Conservation (phyloP, 2,113 vertebrate genomes). For the Leptobrachium leishanense region DNA sequence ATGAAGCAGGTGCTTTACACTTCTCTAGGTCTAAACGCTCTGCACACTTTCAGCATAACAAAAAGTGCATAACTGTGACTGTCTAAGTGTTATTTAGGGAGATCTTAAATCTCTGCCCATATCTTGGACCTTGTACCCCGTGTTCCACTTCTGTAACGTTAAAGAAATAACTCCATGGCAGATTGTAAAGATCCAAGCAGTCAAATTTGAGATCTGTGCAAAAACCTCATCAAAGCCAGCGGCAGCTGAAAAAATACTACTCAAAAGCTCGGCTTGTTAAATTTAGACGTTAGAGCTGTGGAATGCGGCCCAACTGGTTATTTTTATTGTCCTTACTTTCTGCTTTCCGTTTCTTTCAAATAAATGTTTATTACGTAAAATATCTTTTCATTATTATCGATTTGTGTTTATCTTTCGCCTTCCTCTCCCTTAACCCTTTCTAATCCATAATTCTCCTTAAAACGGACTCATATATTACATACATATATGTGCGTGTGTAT, state of each 20-base stretch:
- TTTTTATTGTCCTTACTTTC: constrained; percentile 22
- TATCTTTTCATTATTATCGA: neutral
- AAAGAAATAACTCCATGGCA: neutral
- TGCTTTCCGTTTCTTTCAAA: neutral
- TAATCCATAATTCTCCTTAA: neutral
- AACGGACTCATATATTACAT: too few relatives aligned
- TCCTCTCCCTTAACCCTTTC: neutral
- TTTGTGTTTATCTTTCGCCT: neutral
- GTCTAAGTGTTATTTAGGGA: too few relatives aligned
- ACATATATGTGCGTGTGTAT: too few relatives aligned
- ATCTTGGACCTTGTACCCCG: too few relatives aligned
- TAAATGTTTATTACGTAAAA: neutral
- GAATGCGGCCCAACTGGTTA: constrained; percentile 30
- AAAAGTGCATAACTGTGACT: too few relatives aligned
- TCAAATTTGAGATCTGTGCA: constrained; percentile 2
- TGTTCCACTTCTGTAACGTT: neutral
- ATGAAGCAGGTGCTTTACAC: too few relatives aligned
- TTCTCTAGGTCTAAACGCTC: too few relatives aligned
- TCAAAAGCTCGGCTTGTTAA: constrained; percentile 18
- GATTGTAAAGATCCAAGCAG: constrained; percentile 6
- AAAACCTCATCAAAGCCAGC: neutral
- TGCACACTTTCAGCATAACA: too few relatives aligned
- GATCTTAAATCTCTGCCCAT: too few relatives aligned
- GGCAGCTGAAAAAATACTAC: constrained; percentile 29
- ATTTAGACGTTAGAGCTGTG: neutral